These are phyloP conservation scores for Oscarella lobularis DNA, from an alignment of 37 sponge, comb jelly and placozoan genomes.

Conservation along the genomic window DNA sequence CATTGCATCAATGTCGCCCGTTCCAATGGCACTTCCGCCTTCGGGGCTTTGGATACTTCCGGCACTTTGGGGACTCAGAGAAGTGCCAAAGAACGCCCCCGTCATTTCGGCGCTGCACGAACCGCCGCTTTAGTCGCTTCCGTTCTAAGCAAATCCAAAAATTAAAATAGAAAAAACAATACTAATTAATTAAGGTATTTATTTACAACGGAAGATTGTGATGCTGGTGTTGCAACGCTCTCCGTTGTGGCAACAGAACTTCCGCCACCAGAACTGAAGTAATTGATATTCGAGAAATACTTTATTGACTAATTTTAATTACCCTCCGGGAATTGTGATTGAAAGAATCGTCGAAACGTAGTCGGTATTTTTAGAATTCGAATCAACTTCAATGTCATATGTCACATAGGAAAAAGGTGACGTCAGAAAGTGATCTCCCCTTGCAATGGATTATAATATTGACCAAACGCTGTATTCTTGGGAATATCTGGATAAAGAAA, in stretches of 20 bases:
- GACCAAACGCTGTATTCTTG: conserved; percentile 69
- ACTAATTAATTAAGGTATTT: too few relatives aligned
- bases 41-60: not conserved
- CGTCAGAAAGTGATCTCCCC: not conserved
- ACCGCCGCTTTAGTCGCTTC: not conserved
- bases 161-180: not conserved
- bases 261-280: too few relatives aligned
- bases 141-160: not conserved
- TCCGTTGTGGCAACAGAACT: too few relatives aligned
- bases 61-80: not conserved
- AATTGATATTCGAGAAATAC: too few relatives aligned
- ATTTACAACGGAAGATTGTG: too few relatives aligned
- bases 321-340: too few relatives aligned
- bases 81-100: not conserved
- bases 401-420: not conserved
- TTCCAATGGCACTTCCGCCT: not conserved
- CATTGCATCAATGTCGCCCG: not conserved
- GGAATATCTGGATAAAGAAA: conserved; percentile 61
- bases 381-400: too few relatives aligned
- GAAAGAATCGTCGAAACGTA: too few relatives aligned
- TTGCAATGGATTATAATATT: conserved; percentile 48
- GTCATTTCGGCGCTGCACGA: not conserved
- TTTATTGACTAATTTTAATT: too few relatives aligned
- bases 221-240: too few relatives aligned
- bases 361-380: too few relatives aligned